These are phyloP conservation scores for Diachrysia chrysitis DNA, from an alignment of 2,888 invertebrate species.

Conservation along the genomic window DNA sequence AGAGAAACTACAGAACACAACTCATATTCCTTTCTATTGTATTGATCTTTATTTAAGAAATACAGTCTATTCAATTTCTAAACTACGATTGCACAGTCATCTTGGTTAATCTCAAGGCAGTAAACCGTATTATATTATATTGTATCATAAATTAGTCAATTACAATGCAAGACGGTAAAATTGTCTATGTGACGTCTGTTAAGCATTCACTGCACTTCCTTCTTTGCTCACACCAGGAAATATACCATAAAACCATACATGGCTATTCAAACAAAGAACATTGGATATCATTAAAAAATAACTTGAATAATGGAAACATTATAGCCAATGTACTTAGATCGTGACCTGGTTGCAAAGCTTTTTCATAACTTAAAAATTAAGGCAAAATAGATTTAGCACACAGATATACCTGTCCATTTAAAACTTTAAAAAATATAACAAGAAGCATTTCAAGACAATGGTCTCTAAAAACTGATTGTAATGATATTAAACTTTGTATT, in stretches of 20 bases:
- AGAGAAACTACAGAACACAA: neutral
- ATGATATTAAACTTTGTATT: neutral
- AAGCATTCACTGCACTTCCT: slow-evolving; percentile 53
- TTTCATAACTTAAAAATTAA: no score
- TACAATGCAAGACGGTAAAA: slow-evolving; percentile 49
- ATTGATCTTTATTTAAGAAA: no score
- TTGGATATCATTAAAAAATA: slow-evolving; percentile 41
- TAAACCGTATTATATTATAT: slow-evolving; percentile 7
- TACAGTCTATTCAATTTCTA: no score
- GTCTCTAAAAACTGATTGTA: neutral
- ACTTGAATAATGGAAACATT: slow-evolving; percentile 1
- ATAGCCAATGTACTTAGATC: neutral
- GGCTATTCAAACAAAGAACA: slow-evolving; percentile 42
- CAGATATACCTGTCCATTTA: neutral
- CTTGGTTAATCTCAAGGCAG: slow-evolving; percentile 34
- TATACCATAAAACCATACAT: slow-evolving; percentile 23
- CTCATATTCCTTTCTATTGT: no score
- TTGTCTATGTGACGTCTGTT: slow-evolving; percentile 36
- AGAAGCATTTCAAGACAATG: neutral
- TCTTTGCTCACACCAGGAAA: slow-evolving; percentile 45
- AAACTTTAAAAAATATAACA: neutral
- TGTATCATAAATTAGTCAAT: slow-evolving; percentile 49
- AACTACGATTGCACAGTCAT: slow-evolving; percentile 14
- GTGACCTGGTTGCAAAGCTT: no score
- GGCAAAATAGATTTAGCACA: neutral